phyloP scores from a whole-genome alignment of 2,888 invertebrate genomes.

The Leuctra nigra region DNA sequence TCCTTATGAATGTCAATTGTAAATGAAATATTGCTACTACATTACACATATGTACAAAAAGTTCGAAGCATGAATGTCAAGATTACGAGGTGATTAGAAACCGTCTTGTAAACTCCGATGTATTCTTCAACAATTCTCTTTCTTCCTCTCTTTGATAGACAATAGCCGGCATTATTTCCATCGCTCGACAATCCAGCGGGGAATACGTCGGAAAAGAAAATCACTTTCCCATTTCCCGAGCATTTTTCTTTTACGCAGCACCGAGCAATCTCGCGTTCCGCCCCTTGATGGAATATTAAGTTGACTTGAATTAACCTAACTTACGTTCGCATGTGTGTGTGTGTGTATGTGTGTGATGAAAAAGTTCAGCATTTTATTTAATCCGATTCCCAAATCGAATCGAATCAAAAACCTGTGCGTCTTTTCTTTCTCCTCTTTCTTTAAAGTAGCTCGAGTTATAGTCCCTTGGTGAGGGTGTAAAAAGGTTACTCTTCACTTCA shows the following conservation, averaged over 20 bases:
- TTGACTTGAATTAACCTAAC: slow-evolving; percentile 9
- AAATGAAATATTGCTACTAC: too few relatives aligned
- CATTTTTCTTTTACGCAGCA: neutral
- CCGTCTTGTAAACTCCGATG: too few relatives aligned
- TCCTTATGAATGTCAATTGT: too few relatives aligned
- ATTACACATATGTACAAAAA: too few relatives aligned
- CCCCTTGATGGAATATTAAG: slow-evolving; percentile 5
- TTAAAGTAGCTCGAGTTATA: neutral
- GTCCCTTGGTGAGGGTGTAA: neutral
- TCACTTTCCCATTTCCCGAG: slow-evolving; percentile 3
- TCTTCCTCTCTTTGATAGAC: too few relatives aligned
- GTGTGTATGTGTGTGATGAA: slow-evolving; percentile 3
- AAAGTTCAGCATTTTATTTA: slow-evolving; percentile 14
- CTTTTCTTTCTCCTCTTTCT: neutral
- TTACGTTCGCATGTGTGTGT: too few relatives aligned
- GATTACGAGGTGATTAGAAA: too few relatives aligned
- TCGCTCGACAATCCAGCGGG: too few relatives aligned
- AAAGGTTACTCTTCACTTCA: neutral
- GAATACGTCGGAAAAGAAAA: neutral
- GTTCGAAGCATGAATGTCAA: too few relatives aligned
- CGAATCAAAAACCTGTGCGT: neutral
- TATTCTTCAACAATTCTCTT: too few relatives aligned
- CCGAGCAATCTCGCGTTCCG: neutral
- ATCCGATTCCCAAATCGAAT: slow-evolving; percentile 20
- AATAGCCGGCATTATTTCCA: slow-evolving; percentile 11